Conservation (phyloP, 2,888 invertebrate species). For the Protonemura montana region DNA sequence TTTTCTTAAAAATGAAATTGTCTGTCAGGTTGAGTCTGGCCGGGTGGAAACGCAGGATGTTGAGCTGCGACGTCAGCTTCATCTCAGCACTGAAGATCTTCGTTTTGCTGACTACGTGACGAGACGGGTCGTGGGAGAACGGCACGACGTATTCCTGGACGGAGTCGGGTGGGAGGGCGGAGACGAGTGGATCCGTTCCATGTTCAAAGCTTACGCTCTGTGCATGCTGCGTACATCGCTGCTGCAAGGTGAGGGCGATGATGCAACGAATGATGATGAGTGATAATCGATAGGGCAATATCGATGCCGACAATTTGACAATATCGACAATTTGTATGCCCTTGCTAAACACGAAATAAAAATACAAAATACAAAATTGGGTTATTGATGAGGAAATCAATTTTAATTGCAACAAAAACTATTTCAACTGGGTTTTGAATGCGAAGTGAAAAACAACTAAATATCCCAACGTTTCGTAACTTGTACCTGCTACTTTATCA, state of each 20-base stretch:
- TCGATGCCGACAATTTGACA: no score
- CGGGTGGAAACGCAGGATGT: constrained; percentile 85
- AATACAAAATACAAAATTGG: no score
- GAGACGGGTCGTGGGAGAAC: constrained; percentile 70
- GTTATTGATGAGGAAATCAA: no score
- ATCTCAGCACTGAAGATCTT: constrained; percentile 92
- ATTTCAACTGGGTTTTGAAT: no score
- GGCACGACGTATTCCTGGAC: constrained; percentile 75
- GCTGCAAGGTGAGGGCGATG: constrained; percentile 67
- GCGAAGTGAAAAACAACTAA: no score
- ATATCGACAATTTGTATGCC: no score
- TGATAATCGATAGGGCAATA: no score
- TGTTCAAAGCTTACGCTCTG: constrained; percentile 87
- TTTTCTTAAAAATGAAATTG: neutral
- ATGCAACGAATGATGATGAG: no score
- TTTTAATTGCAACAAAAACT: no score
- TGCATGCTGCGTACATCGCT: constrained; percentile 82
- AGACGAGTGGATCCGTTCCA: constrained; percentile 95
- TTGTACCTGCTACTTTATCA: no score
- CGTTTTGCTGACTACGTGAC: constrained; percentile 95
- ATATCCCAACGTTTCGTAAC: no score
- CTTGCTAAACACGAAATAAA: no score
- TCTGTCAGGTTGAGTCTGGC: constrained; percentile 73
- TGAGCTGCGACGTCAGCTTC: constrained; percentile 81
- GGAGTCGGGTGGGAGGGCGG: constrained; percentile 90